A percentile compares a stretch with the other conserved stretches of the same genome.
Evolutionary conservation across 2,797 vertebrate species (phyloP).

Genomic region (Naso thynnoides): DNA sequence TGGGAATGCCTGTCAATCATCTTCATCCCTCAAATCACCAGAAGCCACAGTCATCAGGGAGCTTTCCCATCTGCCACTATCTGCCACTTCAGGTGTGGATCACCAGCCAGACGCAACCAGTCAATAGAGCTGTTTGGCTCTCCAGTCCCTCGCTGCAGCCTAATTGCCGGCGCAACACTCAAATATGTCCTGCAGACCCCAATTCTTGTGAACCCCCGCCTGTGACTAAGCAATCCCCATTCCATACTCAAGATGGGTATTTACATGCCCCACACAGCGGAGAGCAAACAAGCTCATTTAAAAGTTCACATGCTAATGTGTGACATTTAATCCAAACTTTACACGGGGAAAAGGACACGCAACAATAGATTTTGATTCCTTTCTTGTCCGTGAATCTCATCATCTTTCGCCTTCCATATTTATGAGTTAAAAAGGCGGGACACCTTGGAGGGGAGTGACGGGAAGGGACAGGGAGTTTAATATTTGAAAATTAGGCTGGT

Average conservation of each 20-base stretch:
- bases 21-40: conserved; percentile 57
- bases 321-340: conserved; percentile 93
- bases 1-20: conserved; percentile 80
- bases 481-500: conserved; percentile 63
- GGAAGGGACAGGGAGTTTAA: conserved; percentile 60
- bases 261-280: conserved; percentile 86
- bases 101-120: conserved; percentile 57
- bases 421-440: conserved; percentile 84
- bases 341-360: conserved; percentile 90
- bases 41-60: conserved; percentile 73
- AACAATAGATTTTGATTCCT: conserved; percentile 90
- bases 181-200: conserved; percentile 69
- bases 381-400: conserved; percentile 87
- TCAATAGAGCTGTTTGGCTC: conserved; percentile 75
- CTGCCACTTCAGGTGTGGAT: conserved; percentile 74
- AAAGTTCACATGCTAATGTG: conserved; percentile 93
- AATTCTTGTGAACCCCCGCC: conserved; percentile 44
- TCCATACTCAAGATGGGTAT: conserved; percentile 85
- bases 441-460: conserved; percentile 69
- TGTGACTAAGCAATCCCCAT: conserved; percentile 68
- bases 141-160: conserved; percentile 71
- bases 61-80: conserved; percentile 73
- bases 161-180: conserved; percentile 79
- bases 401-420: conserved; percentile 86
- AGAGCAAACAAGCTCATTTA: conserved; percentile 93